Base-by-base conservation (phyloP, 2,797 vertebrate species). In the Falco cherrug region DNA sequence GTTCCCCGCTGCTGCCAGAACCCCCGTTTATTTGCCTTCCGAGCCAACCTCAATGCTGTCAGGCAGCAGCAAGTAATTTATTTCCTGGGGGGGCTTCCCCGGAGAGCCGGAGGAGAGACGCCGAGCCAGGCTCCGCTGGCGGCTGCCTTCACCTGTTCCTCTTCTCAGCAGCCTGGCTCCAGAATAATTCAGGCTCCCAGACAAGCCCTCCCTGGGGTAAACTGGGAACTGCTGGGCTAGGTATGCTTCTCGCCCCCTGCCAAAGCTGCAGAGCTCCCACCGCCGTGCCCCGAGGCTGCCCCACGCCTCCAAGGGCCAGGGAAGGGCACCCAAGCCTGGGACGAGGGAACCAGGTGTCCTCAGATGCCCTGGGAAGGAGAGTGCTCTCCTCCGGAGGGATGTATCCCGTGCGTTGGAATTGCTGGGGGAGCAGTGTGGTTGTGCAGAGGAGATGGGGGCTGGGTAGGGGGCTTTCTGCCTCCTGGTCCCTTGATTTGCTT, bases 61-160 rank as follows among this genome's bases (percentile, higher is more conserved):
- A 83, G 84, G 57, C 93, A 61, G 14, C 80, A 35, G 48, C 8
- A 22, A 59, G 94, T 89, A 79, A 96, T 97, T 89, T 85, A 90
- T 93, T 82, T 75, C 71, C 26, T 11, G 48, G 71, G 76, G 87
- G 71, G n/a, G 39, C 24, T 28, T 89, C 96, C 96, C 95, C 6
- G 28, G 95, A 45, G 96, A 57, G 92, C 47, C 5, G 11, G 80
- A 65, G 87, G 70, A 35, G 65, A 39, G 89, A 53, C 20, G 50
- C 35, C 5, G 56, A 65, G 81, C 54, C 12, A 29, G 75, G 83
- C 94, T 83, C 70, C 8, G 77, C 80, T 35, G 73, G 85, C 85
- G 10, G 56, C n/a, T 6, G 45, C 57, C 60, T 80, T 97, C 97
- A 96, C 96, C 97, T 96, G 97, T 94, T 95, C 79, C 67, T 39